Percentiles rank a stretch among this genome's conserved stretches.
Conservation (phyloP, 2,888 invertebrate genomes). For the Stenchaetothrips biformis region DNA sequence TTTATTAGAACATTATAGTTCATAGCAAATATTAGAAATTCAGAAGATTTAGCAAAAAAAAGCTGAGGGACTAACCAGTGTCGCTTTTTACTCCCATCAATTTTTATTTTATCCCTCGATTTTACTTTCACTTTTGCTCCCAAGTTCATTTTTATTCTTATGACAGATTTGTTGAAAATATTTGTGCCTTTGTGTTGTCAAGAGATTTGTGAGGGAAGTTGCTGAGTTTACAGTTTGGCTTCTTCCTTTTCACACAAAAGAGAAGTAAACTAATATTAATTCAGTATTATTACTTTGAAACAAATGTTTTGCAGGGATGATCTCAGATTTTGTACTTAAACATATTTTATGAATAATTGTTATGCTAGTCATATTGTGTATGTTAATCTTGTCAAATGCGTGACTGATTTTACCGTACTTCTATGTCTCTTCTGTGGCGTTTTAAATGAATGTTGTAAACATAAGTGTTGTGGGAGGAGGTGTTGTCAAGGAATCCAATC, state of each 20-base stretch:
- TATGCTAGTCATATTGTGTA: neutral
- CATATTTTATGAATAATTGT: neutral
- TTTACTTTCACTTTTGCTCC: neutral
- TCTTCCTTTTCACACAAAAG: neutral
- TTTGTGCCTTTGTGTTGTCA: neutral
- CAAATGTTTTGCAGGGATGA: neutral
- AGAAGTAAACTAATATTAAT: neutral
- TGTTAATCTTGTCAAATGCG: neutral
- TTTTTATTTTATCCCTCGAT: neutral
- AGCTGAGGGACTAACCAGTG: too few species aligned
- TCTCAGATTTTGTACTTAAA: slow-evolving; percentile 5
- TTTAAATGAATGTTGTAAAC: neutral
- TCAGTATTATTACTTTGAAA: neutral
- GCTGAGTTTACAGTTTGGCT: neutral
- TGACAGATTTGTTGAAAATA: neutral
- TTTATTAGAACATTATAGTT: too few species aligned
- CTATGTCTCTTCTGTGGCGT: neutral
- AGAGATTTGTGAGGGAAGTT: neutral
- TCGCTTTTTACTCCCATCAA: neutral
- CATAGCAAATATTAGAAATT: too few species aligned
- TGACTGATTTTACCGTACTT: neutral
- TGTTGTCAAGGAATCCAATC: too few species aligned
- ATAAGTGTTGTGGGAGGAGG: neutral
- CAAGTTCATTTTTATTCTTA: neutral
- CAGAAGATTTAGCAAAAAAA: too few species aligned